A percentile compares a stretch with the other conserved stretches of the same genome.
Evolutionary conservation across 2,888 invertebrate species (phyloP).

Genomic region (Silvanus unidentatus): DNA sequence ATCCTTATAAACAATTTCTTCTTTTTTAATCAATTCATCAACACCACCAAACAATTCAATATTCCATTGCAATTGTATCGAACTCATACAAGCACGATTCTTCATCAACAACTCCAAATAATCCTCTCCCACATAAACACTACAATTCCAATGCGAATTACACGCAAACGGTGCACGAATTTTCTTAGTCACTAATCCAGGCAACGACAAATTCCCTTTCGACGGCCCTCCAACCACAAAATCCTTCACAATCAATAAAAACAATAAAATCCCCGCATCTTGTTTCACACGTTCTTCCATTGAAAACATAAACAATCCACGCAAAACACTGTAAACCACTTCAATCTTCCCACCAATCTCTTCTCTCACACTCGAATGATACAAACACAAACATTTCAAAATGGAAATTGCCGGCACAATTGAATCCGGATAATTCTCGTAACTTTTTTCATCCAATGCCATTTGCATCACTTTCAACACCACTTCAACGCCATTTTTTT

Average conservation of each 20-base stretch:
- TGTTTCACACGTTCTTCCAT: slow-evolving; percentile 49
- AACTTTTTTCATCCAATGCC: slow-evolving; percentile 46
- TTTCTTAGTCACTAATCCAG: slow-evolving; percentile 43
- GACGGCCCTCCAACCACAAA: slow-evolving; percentile 41
- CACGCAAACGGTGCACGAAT: slow-evolving; percentile 49
- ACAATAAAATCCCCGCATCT: slow-evolving; percentile 49
- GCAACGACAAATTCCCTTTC: slow-evolving; percentile 46
- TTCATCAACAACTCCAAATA: slow-evolving; percentile 21
- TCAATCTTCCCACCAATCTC: slow-evolving; percentile 50
- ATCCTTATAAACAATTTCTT: slow-evolving; percentile 25
- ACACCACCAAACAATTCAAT: slow-evolving; percentile 43
- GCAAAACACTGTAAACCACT: slow-evolving; percentile 45
- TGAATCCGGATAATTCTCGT: slow-evolving; percentile 50
- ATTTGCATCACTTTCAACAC: slow-evolving; percentile 47
- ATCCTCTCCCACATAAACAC: slow-evolving; percentile 29
- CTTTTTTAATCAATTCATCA: slow-evolving; percentile 35
- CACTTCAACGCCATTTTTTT: slow-evolving; percentile 52
- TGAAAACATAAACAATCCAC: slow-evolving; percentile 46
- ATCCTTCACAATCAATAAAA: slow-evolving; percentile 49
- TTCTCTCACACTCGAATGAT: slow-evolving; percentile 53
- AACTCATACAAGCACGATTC: slow-evolving; percentile 40
- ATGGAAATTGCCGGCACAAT: slow-evolving; percentile 48
- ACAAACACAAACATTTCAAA: slow-evolving; percentile 49
- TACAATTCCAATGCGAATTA: slow-evolving; percentile 47
- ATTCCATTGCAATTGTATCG: slow-evolving; percentile 47